These are phyloP conservation scores for Eupeodes corollae DNA, from an alignment of 1,140 invertebrate species.

Conservation along the genomic window DNA sequence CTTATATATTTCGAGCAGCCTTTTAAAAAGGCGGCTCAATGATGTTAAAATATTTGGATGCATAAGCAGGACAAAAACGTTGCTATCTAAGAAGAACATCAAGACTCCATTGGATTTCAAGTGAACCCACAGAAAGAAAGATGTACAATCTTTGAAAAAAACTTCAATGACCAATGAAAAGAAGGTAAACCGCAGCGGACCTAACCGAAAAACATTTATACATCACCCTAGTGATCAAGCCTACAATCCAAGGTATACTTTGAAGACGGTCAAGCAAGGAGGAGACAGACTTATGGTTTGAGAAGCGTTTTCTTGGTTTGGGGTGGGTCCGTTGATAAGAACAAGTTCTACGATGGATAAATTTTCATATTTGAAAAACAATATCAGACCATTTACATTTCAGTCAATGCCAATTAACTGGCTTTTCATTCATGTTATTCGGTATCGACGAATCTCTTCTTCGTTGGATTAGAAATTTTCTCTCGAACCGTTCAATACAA, in stretches of 20 bases:
- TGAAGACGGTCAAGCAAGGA: conserved; percentile 8
- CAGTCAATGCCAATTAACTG: too few species aligned
- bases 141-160: conserved; percentile 9
- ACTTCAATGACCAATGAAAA: conserved; percentile 7
- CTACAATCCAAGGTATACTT: conserved; percentile 5
- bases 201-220: too few species aligned
- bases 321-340: not conserved
- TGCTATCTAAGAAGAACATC: too few species aligned
- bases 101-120: too few species aligned
- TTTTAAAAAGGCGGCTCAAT: too few species aligned
- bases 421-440: not conserved
- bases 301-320: not conserved
- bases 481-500: too few species aligned
- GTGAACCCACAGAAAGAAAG: too few species aligned
- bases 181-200: conserved; percentile 9
- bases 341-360: not conserved
- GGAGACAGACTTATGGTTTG: conserved; percentile 7
- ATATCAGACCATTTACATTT: conserved; percentile 1
- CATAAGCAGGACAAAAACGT: too few species aligned
- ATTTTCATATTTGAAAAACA: not conserved
- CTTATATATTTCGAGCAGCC: too few species aligned
- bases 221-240: conserved; percentile 3
- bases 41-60: too few species aligned
- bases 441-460: too few species aligned
- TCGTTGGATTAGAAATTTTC: too few species aligned